These are phyloP conservation scores for Drosophila virilis DNA, from an alignment of 1,140 invertebrate species.

Conservation along the genomic window DNA sequence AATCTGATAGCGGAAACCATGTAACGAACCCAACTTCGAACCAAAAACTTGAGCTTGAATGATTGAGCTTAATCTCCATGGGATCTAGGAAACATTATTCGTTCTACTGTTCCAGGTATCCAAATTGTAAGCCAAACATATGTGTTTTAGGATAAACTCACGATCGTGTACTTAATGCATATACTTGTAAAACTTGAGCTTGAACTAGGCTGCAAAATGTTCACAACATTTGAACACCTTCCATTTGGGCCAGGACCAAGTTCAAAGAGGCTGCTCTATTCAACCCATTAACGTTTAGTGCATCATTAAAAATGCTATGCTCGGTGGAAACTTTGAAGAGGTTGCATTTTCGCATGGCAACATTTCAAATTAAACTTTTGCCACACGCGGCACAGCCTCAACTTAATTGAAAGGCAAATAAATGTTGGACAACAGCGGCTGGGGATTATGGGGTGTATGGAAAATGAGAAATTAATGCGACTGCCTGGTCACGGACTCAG, in stretches of 20 bases:
- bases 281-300: slow-evolving; percentile 47
- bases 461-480: slow-evolving; percentile 39
- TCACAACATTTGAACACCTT: slow-evolving; percentile 22
- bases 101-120: background rate
- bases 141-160: background rate
- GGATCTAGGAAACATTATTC: too few relatives aligned
- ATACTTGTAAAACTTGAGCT: background rate
- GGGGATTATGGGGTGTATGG: background rate
- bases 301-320: slow-evolving; percentile 68
- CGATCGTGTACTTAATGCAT: background rate
- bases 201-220: slow-evolving; percentile 6
- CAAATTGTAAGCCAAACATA: background rate
- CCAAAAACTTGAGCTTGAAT: too few relatives aligned
- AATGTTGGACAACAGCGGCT: slow-evolving; percentile 27
- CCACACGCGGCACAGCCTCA: slow-evolving; percentile 8
- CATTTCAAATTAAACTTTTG: slow-evolving; percentile 42
- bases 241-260: slow-evolving; percentile 8
- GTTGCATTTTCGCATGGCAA: slow-evolving; percentile 36
- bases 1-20: too few relatives aligned
- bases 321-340: slow-evolving; percentile 60
- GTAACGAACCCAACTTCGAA: too few relatives aligned
- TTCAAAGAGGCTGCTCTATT: slow-evolving; percentile 11
- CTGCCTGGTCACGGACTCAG: slow-evolving; percentile 9
- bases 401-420: slow-evolving; percentile 51
- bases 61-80: too few relatives aligned